Evolutionary conservation across 30 jellyfish, hydroid and myxozoan species (phyloP).

Genomic region (Turritopsis dohrnii): DNA sequence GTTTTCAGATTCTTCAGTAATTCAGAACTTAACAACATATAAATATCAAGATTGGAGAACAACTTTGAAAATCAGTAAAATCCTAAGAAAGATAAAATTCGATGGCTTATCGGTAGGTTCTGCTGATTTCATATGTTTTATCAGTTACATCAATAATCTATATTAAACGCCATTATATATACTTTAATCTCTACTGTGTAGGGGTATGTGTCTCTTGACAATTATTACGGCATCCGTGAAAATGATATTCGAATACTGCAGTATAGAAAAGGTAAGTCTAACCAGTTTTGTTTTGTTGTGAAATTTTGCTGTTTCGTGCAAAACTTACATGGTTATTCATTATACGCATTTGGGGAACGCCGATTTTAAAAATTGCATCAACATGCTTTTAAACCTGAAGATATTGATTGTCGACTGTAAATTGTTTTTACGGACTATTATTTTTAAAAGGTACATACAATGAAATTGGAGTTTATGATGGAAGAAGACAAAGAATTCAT

Average conservation of each 20-base stretch:
- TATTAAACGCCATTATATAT: not conserved
- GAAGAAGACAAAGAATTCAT: not conserved
- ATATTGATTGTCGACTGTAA: not conserved
- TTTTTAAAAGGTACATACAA: not conserved
- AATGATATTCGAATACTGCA: not conserved
- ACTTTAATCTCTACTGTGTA: not conserved
- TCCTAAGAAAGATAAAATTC: constrained; percentile 18
- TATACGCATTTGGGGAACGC: too few species aligned
- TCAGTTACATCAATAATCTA: not conserved
- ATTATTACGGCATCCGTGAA: constrained; percentile 4
- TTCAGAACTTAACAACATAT: constrained; percentile 22
- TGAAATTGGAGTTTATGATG: not conserved
- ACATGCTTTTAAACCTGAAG: too few species aligned
- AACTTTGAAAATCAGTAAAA: not conserved
- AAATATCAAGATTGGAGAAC: constrained; percentile 21
- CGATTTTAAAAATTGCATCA: too few species aligned
- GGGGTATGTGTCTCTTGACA: not conserved
- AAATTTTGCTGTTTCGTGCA: too few species aligned
- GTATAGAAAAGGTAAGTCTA: constrained; percentile 1
- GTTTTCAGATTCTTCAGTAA: not conserved
- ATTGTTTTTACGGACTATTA: not conserved
- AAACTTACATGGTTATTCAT: too few species aligned
- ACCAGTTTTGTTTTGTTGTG: too few species aligned
- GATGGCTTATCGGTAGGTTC: constrained; percentile 77
- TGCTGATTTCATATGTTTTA: not conserved